Conservation (phyloP, 1,140 invertebrate species). For the Melanaphis sacchari region DNA sequence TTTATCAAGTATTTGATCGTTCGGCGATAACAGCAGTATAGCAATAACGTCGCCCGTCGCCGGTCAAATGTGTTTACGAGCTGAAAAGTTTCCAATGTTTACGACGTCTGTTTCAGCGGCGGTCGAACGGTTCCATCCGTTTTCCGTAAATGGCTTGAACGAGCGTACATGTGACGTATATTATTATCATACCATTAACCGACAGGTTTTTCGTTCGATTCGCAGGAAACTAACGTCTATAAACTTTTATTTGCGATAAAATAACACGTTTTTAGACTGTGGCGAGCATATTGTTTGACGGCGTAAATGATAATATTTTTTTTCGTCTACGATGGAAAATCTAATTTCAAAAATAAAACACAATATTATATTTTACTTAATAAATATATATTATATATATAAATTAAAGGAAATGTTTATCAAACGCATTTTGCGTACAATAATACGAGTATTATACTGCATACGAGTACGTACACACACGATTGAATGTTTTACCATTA, state of each 20-base stretch:
- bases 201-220: not conserved
- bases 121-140: not conserved
- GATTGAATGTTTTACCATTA: not conserved
- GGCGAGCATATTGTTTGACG: not conserved
- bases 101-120: not conserved
- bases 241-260: not conserved
- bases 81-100: not conserved
- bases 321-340: not conserved
- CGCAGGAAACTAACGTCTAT: not conserved
- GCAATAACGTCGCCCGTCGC: not conserved
- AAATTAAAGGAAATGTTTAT: not conserved
- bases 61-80: conserved; percentile 4
- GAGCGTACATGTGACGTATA: not conserved
- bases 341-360: not conserved
- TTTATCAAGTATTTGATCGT: not conserved
- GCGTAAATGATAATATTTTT: not conserved
- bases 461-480: not conserved
- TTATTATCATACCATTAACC: not conserved
- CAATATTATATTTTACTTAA: not conserved
- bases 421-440: not conserved
- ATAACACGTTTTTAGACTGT: not conserved
- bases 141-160: not conserved
- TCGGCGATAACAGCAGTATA: not conserved
- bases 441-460: not conserved
- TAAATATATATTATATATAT: not conserved